Base-by-base conservation (phyloP, 2,797 vertebrate genomes). In the Hippopotamyrus pictus region DNA sequence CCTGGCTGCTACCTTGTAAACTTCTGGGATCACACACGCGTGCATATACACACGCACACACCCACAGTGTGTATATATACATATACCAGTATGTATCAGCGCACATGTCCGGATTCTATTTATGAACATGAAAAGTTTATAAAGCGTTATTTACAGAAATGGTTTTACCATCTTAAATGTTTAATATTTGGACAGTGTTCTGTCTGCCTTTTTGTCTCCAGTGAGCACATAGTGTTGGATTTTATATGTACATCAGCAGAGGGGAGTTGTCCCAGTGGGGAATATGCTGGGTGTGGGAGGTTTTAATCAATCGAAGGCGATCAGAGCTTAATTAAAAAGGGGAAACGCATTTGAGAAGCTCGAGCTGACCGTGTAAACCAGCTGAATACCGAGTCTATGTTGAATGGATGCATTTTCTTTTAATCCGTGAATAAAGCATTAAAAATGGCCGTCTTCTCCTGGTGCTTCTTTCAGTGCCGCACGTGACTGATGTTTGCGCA, bases 361-460 rank as follows among this genome's bases (percentile, higher is more conserved):
- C 96, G 96, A 97, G 57, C 95, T 97, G 97, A 97, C 96, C 96
- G 95, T 97, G 96, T 92, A 97, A 97, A 97, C 96, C 96, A 97
- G 97, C 96, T 94, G 96, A 97, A 96, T 97, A 96, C 97, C 97
- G 97, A 97, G 96, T 97, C 96, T 96, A 97, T 98, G 97, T 97
- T 97, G 97, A 98, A 97, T 97, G 97, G 98, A 98, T 99, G 98
- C 97, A 97, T 97, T 97, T 98, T 99, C 97, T 99, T 99, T 99
- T 98, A 98, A 98, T 98, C 96, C 94, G 97, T 97, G 96, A 99
- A 99, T 99, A 99, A 97, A 99, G 96, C 96, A 97, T 97, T 96
- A 95, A 96, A 97, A 97, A 95, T n/a, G 88, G 19, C 65, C 41
- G 3, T 50, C 22, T 29, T n/a, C 82, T 50, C 41, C n/a, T 51